A percentile compares a stretch with the other conserved stretches of the same genome.
phyloP scores from a whole-genome alignment of 2,113 vertebrate species.

The Marcusenius ussheri region DNA sequence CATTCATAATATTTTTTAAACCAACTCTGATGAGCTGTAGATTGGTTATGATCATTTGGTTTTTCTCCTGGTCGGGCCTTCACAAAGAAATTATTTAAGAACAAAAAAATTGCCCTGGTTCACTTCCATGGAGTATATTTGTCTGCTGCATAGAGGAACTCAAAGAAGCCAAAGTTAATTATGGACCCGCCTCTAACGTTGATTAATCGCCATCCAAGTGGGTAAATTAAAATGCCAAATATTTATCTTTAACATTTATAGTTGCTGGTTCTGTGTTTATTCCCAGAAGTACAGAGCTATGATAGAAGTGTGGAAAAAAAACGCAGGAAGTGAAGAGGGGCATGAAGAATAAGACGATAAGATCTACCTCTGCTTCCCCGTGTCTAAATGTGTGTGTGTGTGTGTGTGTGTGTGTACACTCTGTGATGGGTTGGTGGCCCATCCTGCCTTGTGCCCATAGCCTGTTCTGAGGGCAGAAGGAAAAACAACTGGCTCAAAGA shows the following conservation, averaged over 20 bases:
- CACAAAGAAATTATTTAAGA: conserved; percentile 74
- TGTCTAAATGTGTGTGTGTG: not conserved
- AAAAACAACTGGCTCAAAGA: too few species aligned
- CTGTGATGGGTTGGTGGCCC: too few species aligned
- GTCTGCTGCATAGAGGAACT: conserved; percentile 11
- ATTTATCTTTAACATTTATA: not conserved
- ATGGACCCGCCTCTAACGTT: conserved; percentile 1
- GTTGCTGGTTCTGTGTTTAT: conserved; percentile 1
- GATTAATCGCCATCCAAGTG: not conserved
- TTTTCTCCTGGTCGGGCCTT: conserved; percentile 52
- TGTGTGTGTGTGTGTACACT: too few species aligned
- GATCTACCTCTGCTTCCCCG: not conserved
- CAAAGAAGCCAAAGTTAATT: conserved; percentile 33
- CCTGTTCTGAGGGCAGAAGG: not conserved
- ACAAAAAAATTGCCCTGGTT: conserved; percentile 38
- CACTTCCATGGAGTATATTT: conserved; percentile 23
- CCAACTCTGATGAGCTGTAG: conserved; percentile 65
- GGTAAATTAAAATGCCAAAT: not conserved
- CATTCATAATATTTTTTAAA: conserved; percentile 57
- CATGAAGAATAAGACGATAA: not conserved
- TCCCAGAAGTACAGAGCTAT: not conserved
- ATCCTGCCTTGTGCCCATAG: too few species aligned
- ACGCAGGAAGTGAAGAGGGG: not conserved
- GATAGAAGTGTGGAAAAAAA: not conserved
- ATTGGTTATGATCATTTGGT: conserved; percentile 66